Evolutionary conservation across 2,113 vertebrate genomes (phyloP), one percentile per base, ranked within the genome.

Genomic region (Ovibos moschatus): DNA sequence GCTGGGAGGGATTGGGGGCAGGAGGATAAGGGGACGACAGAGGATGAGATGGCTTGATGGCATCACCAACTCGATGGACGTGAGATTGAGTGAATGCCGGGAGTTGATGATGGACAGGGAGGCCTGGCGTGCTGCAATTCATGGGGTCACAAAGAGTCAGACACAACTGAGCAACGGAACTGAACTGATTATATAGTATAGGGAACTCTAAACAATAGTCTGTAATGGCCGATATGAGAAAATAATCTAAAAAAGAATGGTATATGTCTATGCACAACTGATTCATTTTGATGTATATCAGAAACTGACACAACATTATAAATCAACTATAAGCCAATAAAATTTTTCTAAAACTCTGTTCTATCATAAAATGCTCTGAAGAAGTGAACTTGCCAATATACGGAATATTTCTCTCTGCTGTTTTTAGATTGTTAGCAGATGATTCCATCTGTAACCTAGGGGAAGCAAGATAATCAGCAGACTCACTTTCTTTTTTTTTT

Each of bases 341-440:
- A 27, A 45, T 78, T 78, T 43, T 78, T 78, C 67, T 45, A 78
- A 45, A 81, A 51, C 28, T 81, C 28, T 82, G 23, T 90, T 89
- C 62, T 51, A 83, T 11, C 50, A 83, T 78, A 86, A 89, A 94
- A 8, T 89, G 16, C 23, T 81, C 19, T 13, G 21, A 89, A 96
- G 28, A 62, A 94, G 23, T 71, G 40, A 88, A n/a, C 3, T 95
- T 97, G 76, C 10, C 36, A 74, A 97, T 94, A 43, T 43, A 43
- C 43, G 1, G 43, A 43, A 43, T 43, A 43, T 43, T 43, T 43
- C 9, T 51, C 45, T 47, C 45, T 47, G 45, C 45, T 47, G 45
- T 47, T 10, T 47, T 47, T 47, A 47, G 45, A 47, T 47, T 10
- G 45, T 47, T 47, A 53, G 51, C 51, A 53, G 51, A 53, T 53